These are phyloP conservation scores for Parauchenoglanis ngamensis DNA, from an alignment of 2,797 vertebrate species.

Conservation along the genomic window DNA sequence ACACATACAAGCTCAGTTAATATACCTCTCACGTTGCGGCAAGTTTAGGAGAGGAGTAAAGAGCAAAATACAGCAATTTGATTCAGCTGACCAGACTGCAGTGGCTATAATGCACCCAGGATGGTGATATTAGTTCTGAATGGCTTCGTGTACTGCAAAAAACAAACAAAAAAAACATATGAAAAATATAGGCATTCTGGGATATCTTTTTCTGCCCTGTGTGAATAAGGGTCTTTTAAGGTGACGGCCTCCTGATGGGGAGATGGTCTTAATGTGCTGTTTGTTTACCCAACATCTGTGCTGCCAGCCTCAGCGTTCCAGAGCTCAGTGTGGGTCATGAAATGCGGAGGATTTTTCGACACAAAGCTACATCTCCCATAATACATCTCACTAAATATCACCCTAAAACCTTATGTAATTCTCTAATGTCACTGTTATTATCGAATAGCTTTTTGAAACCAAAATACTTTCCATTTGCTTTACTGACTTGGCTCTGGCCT, in stretches of 20 bases:
- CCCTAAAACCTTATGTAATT: background rate
- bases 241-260: constrained; percentile 61
- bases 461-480: background rate
- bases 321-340: constrained; percentile 55
- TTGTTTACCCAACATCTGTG: constrained; percentile 63
- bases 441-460: background rate
- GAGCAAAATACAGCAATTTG: constrained; percentile 21
- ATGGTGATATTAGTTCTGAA: constrained; percentile 13
- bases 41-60: background rate
- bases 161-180: background rate
- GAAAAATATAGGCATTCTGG: constrained; percentile 11
- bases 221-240: constrained; percentile 61
- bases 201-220: constrained; percentile 48
- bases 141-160: constrained; percentile 30
- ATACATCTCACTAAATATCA: constrained; percentile 16
- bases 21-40: background rate
- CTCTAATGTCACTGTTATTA: constrained; percentile 13
- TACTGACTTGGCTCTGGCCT: constrained; percentile 1
- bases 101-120: constrained; percentile 25
- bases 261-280: constrained; percentile 60
- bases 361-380: constrained; percentile 7
- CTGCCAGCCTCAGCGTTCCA: constrained; percentile 50
- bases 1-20: background rate
- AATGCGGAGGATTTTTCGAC: constrained; percentile 56
- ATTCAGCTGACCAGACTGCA: constrained; percentile 43